Conservation (phyloP, 2,888 invertebrate genomes). For the Boloria selene region DNA sequence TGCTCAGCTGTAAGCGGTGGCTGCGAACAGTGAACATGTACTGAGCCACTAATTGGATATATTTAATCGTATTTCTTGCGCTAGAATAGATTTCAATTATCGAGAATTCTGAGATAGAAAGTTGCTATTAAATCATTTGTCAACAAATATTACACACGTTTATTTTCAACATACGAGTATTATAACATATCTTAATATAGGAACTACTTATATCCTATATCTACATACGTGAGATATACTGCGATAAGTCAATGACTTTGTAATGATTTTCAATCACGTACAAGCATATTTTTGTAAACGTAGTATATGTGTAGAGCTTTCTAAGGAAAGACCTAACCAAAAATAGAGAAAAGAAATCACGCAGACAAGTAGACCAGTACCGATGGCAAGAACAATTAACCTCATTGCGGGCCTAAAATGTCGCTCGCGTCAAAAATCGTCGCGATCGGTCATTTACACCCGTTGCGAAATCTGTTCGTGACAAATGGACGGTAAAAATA, state of each 20-base stretch:
- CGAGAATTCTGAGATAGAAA: conserved; percentile 21
- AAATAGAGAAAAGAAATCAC: too few relatives aligned
- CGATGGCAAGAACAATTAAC: conserved; percentile 28
- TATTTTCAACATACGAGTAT: too few relatives aligned
- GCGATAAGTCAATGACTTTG: too few relatives aligned
- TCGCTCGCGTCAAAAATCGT: conserved; percentile 16
- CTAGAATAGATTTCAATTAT: not conserved
- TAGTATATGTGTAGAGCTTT: not conserved
- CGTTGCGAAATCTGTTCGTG: conserved; percentile 19
- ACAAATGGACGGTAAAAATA: conserved; percentile 10
- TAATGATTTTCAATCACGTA: not conserved
- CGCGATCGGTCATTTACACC: conserved; percentile 17
- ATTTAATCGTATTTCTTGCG: conserved; percentile 15
- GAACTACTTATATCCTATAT: too few relatives aligned
- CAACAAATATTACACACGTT: conserved; percentile 5
- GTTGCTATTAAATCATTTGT: conserved; percentile 5
- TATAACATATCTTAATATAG: too few relatives aligned
- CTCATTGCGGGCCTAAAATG: conserved; percentile 25
- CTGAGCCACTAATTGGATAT: conserved; percentile 18
- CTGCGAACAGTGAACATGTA: not conserved
- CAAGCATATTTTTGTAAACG: not conserved
- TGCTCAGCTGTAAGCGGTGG: not conserved
- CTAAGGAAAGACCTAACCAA: too few relatives aligned
- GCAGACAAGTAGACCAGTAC: not conserved
- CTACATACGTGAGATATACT: too few relatives aligned